phyloP scores from a whole-genome alignment of 2,113 vertebrate genomes.

The Oncorhynchus tshawytscha region DNA sequence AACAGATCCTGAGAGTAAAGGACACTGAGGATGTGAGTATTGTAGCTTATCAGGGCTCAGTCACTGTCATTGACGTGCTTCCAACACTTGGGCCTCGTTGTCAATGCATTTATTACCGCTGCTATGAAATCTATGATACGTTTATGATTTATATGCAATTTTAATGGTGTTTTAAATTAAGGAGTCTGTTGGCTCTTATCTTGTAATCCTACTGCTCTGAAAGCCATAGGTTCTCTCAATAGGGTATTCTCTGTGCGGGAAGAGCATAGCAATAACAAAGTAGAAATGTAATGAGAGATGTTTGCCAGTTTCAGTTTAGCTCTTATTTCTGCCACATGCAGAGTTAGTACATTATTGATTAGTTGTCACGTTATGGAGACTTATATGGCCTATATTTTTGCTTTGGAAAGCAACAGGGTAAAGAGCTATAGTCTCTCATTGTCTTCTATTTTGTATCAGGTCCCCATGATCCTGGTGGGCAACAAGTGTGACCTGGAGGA shows the following conservation, averaged over 20 bases:
- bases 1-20: slow-evolving; percentile 98
- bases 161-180: too few species aligned
- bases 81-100: too few species aligned
- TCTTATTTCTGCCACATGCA: slow-evolving; percentile 17
- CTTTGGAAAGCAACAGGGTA: too few species aligned
- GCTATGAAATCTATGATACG: too few species aligned
- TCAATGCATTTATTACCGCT: too few species aligned
- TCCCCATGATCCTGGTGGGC: slow-evolving; percentile 99
- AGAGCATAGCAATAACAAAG: slow-evolving; percentile 12
- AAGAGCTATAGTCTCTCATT: too few species aligned
- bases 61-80: too few species aligned
- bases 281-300: slow-evolving; percentile 53
- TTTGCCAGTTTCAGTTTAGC: slow-evolving; percentile 17
- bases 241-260: slow-evolving; percentile 35
- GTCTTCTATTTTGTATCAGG: slow-evolving; percentile 66
- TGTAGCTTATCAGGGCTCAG: neutral
- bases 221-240: slow-evolving; percentile 22
- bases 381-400: too few species aligned
- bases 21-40: slow-evolving; percentile 97
- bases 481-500: slow-evolving; percentile 99
- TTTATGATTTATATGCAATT: too few species aligned
- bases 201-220: too few species aligned
- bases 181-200: too few species aligned
- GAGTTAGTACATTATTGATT: slow-evolving; percentile 40
- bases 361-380: slow-evolving; percentile 1